Conservation (phyloP, 2,797 vertebrate species). For the Phoebastria nigripes region DNA sequence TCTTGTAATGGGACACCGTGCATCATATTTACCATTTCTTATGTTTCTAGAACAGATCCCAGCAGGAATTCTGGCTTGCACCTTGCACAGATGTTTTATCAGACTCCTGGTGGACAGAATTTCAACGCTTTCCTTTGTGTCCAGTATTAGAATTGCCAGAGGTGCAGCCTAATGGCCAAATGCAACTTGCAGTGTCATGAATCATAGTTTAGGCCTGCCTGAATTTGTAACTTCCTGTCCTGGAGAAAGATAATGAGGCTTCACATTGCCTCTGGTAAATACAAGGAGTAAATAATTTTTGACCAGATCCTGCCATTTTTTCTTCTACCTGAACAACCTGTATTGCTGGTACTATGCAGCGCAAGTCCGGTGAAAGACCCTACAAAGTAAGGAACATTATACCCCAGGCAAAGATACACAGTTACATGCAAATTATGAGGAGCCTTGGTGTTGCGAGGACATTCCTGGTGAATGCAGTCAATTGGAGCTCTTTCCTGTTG, state of each 20-base stretch:
- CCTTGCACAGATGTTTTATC: constrained; percentile 53
- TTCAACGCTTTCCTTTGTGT: constrained; percentile 27
- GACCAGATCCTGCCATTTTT: neutral
- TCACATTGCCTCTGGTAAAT: neutral
- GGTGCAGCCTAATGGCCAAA: constrained; percentile 22
- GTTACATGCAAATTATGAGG: neutral
- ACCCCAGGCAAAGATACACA: neutral
- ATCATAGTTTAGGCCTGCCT: neutral
- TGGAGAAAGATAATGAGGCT: neutral
- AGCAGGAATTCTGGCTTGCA: constrained; percentile 59
- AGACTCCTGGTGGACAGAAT: constrained; percentile 16
- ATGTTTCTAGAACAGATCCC: constrained; percentile 50
- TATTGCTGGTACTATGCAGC: neutral
- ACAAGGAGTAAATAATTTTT: neutral
- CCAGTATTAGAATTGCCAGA: constrained; percentile 29
- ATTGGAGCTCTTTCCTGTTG: neutral
- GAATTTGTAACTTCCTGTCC: neutral
- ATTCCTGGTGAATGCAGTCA: neutral
- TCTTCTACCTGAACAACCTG: neutral
- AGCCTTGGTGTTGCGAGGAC: neutral
- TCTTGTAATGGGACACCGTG: neutral
- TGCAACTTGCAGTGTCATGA: constrained; percentile 36
- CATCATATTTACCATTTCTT: constrained; percentile 15
- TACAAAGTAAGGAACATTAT: neutral
- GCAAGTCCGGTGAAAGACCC: neutral